Evolutionary conservation across 2,797 vertebrate genomes (phyloP).

Genomic region (Gallinago stenura): DNA sequence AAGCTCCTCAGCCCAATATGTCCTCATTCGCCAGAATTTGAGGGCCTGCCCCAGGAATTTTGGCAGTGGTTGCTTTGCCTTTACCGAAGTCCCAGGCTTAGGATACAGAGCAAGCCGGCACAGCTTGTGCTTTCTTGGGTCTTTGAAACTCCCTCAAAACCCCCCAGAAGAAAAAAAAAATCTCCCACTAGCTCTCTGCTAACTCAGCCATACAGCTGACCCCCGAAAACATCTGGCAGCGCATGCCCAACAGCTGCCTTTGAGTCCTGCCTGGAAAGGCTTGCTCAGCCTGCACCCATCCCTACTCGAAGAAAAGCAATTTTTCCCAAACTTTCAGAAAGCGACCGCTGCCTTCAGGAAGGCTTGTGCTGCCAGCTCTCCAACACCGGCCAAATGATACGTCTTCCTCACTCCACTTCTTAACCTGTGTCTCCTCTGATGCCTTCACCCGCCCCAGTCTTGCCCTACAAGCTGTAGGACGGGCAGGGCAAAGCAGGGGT

Average conservation of each 20-base stretch:
- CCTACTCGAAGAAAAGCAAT: background rate
- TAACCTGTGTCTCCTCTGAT: background rate
- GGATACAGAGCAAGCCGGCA: background rate
- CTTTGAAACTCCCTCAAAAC: background rate
- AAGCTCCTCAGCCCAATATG: background rate
- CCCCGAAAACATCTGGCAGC: background rate
- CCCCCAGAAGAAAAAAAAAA: background rate
- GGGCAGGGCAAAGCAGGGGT: background rate
- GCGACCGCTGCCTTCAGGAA: background rate
- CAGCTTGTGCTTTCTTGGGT: background rate
- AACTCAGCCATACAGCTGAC: background rate
- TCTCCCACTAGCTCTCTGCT: background rate
- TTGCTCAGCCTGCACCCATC: background rate
- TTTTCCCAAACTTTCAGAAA: background rate
- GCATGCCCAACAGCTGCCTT: background rate
- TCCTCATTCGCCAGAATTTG: background rate
- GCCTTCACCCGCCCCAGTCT: background rate
- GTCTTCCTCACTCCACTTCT: background rate
- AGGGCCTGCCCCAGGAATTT: background rate
- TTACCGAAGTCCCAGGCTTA: background rate
- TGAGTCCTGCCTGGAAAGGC: background rate
- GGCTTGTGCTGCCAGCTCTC: background rate
- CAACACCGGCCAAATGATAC: background rate
- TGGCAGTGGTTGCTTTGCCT: background rate
- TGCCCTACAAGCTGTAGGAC: background rate